Percentiles rank a stretch among this genome's conserved stretches.
Conservation (phyloP, 2,113 vertebrate species). For the Quiscalus mexicanus region DNA sequence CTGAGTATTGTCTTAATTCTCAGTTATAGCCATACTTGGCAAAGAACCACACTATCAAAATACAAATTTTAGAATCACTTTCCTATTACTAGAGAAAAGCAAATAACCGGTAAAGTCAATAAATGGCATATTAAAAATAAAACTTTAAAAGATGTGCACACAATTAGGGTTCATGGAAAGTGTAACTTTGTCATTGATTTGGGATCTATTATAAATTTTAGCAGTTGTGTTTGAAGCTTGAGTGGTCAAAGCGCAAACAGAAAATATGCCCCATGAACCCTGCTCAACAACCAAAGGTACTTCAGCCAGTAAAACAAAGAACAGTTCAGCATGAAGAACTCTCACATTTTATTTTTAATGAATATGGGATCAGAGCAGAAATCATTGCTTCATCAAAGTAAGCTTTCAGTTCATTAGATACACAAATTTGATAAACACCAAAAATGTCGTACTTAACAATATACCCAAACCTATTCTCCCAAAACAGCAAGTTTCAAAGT, state of each 20-base stretch:
- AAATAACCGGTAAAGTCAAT: not conserved
- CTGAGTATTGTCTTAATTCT: slow-evolving; percentile 16
- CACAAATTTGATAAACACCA: not conserved
- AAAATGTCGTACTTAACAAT: not conserved
- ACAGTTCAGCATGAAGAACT: not conserved
- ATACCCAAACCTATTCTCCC: not conserved
- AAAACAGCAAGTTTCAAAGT: not conserved
- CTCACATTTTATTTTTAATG: not conserved
- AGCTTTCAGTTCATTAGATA: not conserved
- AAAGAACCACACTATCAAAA: not conserved
- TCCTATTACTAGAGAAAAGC: not conserved
- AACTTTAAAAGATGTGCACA: not conserved
- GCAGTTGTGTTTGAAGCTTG: not conserved
- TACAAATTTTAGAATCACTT: not conserved
- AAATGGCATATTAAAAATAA: not conserved
- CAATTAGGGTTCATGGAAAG: not conserved
- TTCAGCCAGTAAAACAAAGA: not conserved
- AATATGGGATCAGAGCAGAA: not conserved
- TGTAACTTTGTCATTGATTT: not conserved
- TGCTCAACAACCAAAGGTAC: not conserved
- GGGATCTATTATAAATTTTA: not conserved
- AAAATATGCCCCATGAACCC: not conserved
- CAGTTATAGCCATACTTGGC: not conserved
- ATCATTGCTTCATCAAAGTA: not conserved
- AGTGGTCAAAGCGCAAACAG: not conserved